Evolutionary conservation across 2,888 invertebrate species (phyloP).

Genomic region (Tinea trinotella): DNA sequence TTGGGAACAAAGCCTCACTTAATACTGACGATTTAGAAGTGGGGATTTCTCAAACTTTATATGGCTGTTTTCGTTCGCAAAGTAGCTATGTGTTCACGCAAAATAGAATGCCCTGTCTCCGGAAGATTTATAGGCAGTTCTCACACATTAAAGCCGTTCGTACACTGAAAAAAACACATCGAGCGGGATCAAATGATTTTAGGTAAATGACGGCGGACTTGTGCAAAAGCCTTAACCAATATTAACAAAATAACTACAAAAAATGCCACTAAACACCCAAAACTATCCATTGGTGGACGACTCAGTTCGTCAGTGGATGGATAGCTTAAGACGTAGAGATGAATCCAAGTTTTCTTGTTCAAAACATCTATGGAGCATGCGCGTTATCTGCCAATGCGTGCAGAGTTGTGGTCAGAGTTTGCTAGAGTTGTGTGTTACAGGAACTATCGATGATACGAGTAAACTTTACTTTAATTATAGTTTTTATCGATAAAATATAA

Average conservation of each 20-base stretch:
- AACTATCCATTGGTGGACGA: no score
- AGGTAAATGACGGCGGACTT: no score
- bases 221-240: no score
- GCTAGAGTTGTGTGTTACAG: conserved; percentile 29
- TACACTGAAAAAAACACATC: no score
- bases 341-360: conserved; percentile 46
- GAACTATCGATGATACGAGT: conserved; percentile 9
- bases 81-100: conserved; percentile 29
- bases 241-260: no score
- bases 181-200: no score
- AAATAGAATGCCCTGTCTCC: conserved; percentile 30
- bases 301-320: no score
- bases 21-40: conserved; percentile 2
- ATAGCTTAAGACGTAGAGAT: conserved; percentile 31
- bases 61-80: conserved; percentile 37
- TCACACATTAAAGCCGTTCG: no score
- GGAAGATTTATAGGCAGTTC: conserved; percentile 41
- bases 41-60: conserved; percentile 16
- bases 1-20: not conserved
- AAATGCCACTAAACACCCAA: no score
- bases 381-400: conserved; percentile 45
- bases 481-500: not conserved
- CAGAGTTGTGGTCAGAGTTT: conserved; percentile 30
- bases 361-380: conserved; percentile 56
- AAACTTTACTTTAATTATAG: no score